Conservation (phyloP, 2,888 invertebrate genomes). For the Sesamia inferens region DNA sequence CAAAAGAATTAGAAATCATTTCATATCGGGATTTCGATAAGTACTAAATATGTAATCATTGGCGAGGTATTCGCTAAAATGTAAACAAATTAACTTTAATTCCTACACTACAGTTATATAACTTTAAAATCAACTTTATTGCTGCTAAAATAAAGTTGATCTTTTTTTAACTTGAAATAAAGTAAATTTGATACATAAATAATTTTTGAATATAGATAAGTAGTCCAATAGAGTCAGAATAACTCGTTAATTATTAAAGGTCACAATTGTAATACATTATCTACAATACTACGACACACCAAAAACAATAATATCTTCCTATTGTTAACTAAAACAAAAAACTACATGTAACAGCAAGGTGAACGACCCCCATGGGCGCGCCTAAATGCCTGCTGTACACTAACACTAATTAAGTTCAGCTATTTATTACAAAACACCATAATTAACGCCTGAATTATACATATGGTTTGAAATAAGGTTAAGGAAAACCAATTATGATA, state of each 20-base stretch:
- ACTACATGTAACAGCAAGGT: slow-evolving; percentile 31
- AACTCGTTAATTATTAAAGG: neutral
- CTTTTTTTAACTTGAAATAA: too few species aligned
- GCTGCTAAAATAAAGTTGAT: too few species aligned
- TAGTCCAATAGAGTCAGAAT: neutral
- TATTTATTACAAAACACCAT: slow-evolving; percentile 26
- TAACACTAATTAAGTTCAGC: slow-evolving; percentile 36
- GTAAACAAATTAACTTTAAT: too few species aligned
- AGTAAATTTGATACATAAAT: too few species aligned
- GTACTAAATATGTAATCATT: neutral
- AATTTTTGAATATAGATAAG: too few species aligned
- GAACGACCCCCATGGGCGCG: slow-evolving; percentile 44
- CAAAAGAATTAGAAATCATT: too few species aligned
- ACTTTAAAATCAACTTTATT: too few species aligned
- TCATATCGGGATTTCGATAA: neutral
- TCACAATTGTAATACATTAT: neutral
- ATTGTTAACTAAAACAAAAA: slow-evolving; percentile 29
- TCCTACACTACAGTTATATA: too few species aligned
- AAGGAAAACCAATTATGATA: neutral
- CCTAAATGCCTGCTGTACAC: slow-evolving; percentile 33
- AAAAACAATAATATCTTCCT: slow-evolving; percentile 22
- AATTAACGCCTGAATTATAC: slow-evolving; percentile 1
- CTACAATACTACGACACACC: slow-evolving; percentile 2
- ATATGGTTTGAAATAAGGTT: neutral
- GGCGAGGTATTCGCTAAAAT: too few species aligned